Conservation (phyloP, 2,888 invertebrate species). For the Ectemnius continuus region DNA sequence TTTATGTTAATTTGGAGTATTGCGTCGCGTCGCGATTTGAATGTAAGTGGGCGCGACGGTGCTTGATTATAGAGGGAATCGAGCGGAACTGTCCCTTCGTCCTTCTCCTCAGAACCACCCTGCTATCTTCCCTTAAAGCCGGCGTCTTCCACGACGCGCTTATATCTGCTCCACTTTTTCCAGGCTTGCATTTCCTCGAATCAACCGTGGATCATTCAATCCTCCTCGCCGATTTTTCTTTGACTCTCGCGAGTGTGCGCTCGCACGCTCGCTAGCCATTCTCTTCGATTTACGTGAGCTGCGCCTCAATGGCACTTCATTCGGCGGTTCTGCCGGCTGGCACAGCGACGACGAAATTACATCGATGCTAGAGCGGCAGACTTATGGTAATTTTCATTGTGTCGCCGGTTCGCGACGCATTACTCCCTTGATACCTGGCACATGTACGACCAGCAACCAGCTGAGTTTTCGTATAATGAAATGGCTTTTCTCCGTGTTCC, state of each 20-base stretch:
- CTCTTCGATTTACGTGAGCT: conserved; percentile 9
- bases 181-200: not conserved
- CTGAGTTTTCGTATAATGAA: conserved; percentile 27
- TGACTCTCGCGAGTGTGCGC: not conserved
- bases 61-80: conserved; percentile 30
- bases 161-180: not conserved
- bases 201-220: conserved; percentile 1
- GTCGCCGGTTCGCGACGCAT: not conserved
- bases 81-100: conserved; percentile 8
- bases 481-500: conserved; percentile 23
- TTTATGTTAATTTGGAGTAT: conserved; percentile 46
- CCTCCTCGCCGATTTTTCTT: not conserved
- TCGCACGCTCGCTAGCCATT: not conserved
- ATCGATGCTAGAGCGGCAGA: not conserved
- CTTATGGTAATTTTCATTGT: conserved; percentile 7
- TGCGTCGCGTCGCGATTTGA: conserved; percentile 20
- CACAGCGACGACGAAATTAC: not conserved
- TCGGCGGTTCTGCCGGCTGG: not conserved
- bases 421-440: not conserved
- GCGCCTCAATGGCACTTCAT: not conserved
- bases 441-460: not conserved
- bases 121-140: not conserved
- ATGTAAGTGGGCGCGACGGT: conserved; percentile 21
- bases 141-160: not conserved
- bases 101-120: not conserved